Conservation (phyloP, 2,113 vertebrate genomes). For the Prinia subflava region DNA sequence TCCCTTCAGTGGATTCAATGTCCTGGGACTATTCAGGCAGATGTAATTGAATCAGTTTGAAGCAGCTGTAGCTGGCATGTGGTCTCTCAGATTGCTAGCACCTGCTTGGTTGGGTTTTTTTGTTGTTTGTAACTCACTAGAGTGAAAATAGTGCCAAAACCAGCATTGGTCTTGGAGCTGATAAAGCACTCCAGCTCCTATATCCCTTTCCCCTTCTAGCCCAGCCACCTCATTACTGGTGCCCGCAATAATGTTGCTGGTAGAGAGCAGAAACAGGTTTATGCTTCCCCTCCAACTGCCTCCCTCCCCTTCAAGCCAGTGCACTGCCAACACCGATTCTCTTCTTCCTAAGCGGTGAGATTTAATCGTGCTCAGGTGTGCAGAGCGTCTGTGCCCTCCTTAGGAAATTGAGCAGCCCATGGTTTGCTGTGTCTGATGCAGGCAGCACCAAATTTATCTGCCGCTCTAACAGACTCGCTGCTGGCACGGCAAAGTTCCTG, state of each 20-base stretch:
- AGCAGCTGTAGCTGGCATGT: slow-evolving; percentile 81
- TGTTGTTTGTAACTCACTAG: slow-evolving; percentile 62
- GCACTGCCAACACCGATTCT: slow-evolving; percentile 38
- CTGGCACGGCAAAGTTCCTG: slow-evolving; percentile 28
- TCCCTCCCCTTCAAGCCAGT: slow-evolving; percentile 1
- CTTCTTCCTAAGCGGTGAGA: slow-evolving; percentile 38
- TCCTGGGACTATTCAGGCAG: slow-evolving; percentile 76
- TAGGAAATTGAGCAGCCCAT: slow-evolving; percentile 57
- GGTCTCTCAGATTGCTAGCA: slow-evolving; percentile 76
- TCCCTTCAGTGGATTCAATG: slow-evolving; percentile 57
- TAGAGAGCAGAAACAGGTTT: slow-evolving; percentile 47
- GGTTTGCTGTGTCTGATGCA: slow-evolving; percentile 38
- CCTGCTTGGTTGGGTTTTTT: slow-evolving; percentile 61
- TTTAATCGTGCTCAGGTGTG: slow-evolving; percentile 76
- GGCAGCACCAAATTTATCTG: slow-evolving; percentile 49
- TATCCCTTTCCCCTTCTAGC: slow-evolving; percentile 54
- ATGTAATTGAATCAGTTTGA: slow-evolving; percentile 78
- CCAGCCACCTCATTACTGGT: slow-evolving; percentile 53
- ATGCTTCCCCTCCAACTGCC: slow-evolving; percentile 38
- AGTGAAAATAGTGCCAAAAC: slow-evolving; percentile 73
- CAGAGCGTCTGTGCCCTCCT: slow-evolving; percentile 50
- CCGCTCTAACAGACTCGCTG: slow-evolving; percentile 36
- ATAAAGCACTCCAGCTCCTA: slow-evolving; percentile 63
- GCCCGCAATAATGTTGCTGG: slow-evolving; percentile 54
- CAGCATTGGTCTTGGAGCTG: slow-evolving; percentile 75